A percentile compares a stretch with the other conserved stretches of the same genome.
phyloP scores from a whole-genome alignment of 2,797 vertebrate species.

The Varecia variegata region DNA sequence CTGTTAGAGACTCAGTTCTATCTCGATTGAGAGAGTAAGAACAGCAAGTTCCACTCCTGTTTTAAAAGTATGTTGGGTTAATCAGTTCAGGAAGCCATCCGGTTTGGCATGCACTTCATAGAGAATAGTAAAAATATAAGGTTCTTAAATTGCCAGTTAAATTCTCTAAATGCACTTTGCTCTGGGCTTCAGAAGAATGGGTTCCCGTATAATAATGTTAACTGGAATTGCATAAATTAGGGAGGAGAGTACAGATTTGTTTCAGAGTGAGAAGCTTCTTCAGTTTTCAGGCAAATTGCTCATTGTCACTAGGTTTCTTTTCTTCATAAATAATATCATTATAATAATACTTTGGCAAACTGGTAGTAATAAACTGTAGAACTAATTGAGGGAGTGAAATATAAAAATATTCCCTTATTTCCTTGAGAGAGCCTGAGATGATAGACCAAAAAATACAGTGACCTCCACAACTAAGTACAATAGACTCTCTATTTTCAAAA shows the following conservation, averaged over 20 bases:
- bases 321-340: neutral
- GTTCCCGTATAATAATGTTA: neutral
- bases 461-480: neutral
- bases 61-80: slow-evolving; percentile 12
- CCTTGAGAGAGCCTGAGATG: neutral
- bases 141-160: slow-evolving; percentile 1
- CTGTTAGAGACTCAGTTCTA: neutral
- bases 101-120: neutral
- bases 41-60: neutral
- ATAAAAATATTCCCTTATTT: neutral
- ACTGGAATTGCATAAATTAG: neutral
- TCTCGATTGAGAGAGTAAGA: slow-evolving; percentile 5
- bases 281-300: neutral
- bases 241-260: neutral
- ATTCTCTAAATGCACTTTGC: neutral
- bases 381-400: neutral
- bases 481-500: slow-evolving; percentile 22
- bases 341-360: neutral
- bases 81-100: neutral
- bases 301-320: neutral
- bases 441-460: neutral
- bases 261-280: neutral
- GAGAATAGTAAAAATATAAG: neutral
- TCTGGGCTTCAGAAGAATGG: neutral
- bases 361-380: neutral